phyloP scores from a whole-genome alignment of 2,888 invertebrate genomes.

The Metalampra italica region DNA sequence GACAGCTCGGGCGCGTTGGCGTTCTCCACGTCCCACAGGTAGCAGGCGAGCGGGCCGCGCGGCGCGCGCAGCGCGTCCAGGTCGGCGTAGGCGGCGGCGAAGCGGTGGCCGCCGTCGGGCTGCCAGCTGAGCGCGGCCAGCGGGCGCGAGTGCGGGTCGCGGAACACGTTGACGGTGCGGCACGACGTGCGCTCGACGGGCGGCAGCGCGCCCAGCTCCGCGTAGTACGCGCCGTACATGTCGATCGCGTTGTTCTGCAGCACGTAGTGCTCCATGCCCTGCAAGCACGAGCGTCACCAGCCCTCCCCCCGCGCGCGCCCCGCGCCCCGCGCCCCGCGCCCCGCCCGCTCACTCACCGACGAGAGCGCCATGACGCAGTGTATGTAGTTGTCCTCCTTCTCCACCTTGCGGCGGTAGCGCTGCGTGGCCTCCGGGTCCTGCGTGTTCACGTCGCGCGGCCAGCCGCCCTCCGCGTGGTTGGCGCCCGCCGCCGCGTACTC shows the following conservation, averaged over 20 bases:
- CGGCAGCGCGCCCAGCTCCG: conserved; percentile 81
- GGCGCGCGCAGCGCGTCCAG: conserved; percentile 82
- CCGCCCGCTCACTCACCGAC: conserved; percentile 30
- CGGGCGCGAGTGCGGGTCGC: conserved; percentile 82
- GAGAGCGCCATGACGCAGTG: conserved; percentile 79
- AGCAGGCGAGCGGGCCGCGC: conserved; percentile 56
- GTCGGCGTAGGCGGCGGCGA: conserved; percentile 91
- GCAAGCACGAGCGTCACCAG: conserved; percentile 7
- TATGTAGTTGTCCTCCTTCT: conserved; percentile 88
- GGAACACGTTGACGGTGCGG: conserved; percentile 90
- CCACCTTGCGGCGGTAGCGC: conserved; percentile 87
- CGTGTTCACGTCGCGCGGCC: conserved; percentile 86
- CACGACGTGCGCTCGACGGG: conserved; percentile 81
- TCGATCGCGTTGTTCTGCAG: conserved; percentile 95
- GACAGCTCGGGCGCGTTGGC: conserved; percentile 85
- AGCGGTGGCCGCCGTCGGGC: conserved; percentile 86
- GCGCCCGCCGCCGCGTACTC: conserved; percentile 78
- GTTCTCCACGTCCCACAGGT: conserved; percentile 95
- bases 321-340: neutral
- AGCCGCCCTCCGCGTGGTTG: conserved; percentile 89
- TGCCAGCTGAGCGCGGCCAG: conserved; percentile 91
- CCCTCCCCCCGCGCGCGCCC: neutral
- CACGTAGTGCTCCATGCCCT: conserved; percentile 91
- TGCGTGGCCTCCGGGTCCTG: conserved; percentile 83
- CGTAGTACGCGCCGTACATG: conserved; percentile 93